These are phyloP conservation scores for Cryptocephalus moraei DNA, from an alignment of 2,888 invertebrate species.

Conservation along the genomic window DNA sequence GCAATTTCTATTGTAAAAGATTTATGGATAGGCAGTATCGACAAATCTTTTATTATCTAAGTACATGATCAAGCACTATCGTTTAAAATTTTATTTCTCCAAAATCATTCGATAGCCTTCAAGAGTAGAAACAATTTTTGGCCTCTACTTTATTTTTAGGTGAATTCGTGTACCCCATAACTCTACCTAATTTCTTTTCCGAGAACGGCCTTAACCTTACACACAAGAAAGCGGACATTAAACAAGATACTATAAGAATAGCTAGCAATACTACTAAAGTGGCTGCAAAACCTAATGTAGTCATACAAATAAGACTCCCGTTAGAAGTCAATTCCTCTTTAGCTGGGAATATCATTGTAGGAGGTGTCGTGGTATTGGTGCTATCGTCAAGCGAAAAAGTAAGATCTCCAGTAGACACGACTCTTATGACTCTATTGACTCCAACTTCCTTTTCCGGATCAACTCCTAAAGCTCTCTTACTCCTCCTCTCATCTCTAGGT, in stretches of 20 bases:
- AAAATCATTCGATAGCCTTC: constrained; percentile 9
- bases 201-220: constrained; percentile 66
- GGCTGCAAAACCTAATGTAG: constrained; percentile 85
- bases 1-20: constrained; percentile 1
- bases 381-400: constrained; percentile 72
- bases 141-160: constrained; percentile 27
- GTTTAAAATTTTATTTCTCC: constrained; percentile 2
- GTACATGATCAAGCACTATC: no score
- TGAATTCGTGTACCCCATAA: constrained; percentile 14
- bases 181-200: constrained; percentile 31
- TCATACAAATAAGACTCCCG: constrained; percentile 76
- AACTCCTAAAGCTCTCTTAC: constrained; percentile 45
- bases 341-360: constrained; percentile 63
- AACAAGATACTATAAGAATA: constrained; percentile 73
- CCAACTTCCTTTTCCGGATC: constrained; percentile 74
- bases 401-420: constrained; percentile 84
- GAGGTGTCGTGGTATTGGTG: constrained; percentile 46
- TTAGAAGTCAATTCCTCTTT: constrained; percentile 40
- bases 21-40: constrained; percentile 2
- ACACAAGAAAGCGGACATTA: constrained; percentile 78
- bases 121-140: constrained; percentile 61
- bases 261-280: constrained; percentile 74
- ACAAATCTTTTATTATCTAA: constrained; percentile 10
- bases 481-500: constrained; percentile 63
- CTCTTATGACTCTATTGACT: constrained; percentile 74